Base-by-base conservation (phyloP, 2,888 invertebrate genomes). In the Xestoiulus laeticollis region DNA sequence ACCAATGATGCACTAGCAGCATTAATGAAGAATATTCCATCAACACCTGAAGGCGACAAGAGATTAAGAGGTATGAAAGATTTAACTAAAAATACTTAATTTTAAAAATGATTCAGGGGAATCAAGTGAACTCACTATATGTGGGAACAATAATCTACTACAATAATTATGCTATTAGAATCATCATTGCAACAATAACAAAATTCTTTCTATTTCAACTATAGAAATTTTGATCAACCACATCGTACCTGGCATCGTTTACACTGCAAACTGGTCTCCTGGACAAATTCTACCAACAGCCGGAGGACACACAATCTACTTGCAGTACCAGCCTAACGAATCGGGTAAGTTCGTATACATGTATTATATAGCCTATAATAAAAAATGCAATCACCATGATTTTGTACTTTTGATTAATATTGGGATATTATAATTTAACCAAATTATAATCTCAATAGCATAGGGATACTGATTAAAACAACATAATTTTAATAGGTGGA, bases 311-410 rank as follows among this genome's bases (percentile, higher is more conserved):
- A 86, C 86, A 6, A 59, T 88, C 22, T 88, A 88, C 68, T 32
- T 88, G 19, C 88, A 88, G 68, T 88, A 88, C 38, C 59, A 43
- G 32, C 88, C 88, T 22, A 88, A 88, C 38, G 88, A 88, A 88
- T 88, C 88, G 30, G 88, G 88, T 88, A 88, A 30, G 33, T 87
- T 59, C 3, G 43, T 1, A 22, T 22, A 38, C 3, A 19, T 1
- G 10, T 22, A 38, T 22, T 6, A 22, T 14, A 22, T 12, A 43
- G 14, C 16, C 1, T 14, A 30, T 30, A 78, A 14, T 14, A 44
- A 19, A 38, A 1, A 85, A 38, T 30, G 32, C n/a, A 59, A 59
- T 22, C 3, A 59, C 8, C 5, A 59, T 59, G 59, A 48, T 1
- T 48, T 14, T 1, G 16, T n/a, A 48, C 5, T 16, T 48, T 19